These are phyloP conservation scores for Dendrocincla tyrannina DNA, from an alignment of 2,797 vertebrate species.

Conservation along the genomic window DNA sequence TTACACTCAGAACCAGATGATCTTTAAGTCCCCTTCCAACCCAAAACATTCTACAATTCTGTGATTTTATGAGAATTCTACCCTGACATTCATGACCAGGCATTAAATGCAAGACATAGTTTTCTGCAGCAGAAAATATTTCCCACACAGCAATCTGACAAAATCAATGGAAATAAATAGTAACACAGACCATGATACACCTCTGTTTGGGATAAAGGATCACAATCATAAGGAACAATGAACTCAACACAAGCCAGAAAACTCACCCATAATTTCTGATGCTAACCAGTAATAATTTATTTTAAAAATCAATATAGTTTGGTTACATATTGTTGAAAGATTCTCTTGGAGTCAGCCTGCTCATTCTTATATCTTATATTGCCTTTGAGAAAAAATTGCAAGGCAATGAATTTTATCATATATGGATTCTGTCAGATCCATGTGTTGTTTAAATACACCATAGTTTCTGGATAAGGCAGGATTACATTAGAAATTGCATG, in stretches of 20 bases:
- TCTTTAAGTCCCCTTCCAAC: background rate
- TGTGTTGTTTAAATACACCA: background rate
- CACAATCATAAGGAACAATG: background rate
- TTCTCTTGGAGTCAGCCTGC: background rate
- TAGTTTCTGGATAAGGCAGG: background rate
- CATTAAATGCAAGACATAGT: background rate
- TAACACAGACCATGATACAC: background rate
- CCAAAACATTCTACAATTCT: background rate
- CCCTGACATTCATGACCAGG: background rate
- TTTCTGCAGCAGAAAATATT: background rate
- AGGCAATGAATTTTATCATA: background rate
- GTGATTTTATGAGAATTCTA: background rate
- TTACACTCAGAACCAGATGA: background rate
- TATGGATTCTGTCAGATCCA: background rate
- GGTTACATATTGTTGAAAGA: background rate
- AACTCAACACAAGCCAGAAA: fast-evolving
- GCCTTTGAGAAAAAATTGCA: background rate
- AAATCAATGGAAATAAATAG: background rate
- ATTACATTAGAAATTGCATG: background rate
- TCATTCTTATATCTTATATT: background rate
- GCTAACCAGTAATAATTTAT: background rate
- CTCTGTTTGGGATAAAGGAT: background rate
- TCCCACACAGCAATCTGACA: background rate
- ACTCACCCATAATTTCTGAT: fast-evolving
- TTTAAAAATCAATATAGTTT: background rate